A percentile compares a stretch with the other conserved stretches of the same genome.
Conservation (phyloP, 2,113 vertebrate species). For the Spea bombifrons region DNA sequence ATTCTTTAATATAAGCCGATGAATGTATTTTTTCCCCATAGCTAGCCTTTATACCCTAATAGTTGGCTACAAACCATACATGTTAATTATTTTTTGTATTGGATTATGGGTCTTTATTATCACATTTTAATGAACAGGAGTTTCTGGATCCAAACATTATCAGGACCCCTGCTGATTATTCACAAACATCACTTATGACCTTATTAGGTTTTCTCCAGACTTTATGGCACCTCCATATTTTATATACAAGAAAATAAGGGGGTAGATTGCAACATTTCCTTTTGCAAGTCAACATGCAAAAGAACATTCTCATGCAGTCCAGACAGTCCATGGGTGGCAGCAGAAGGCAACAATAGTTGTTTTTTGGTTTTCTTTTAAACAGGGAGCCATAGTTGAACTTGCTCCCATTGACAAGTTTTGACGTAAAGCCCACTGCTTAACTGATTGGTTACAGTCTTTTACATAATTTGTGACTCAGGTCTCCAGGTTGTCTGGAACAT, state of each 20-base stretch:
- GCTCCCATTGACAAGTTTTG: neutral
- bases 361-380: neutral
- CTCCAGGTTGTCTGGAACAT: neutral
- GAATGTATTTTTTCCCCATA: too few species aligned
- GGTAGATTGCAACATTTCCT: neutral
- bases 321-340: neutral
- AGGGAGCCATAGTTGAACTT: neutral
- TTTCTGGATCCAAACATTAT: neutral
- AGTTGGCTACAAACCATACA: too few species aligned
- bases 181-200: neutral
- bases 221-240: neutral
- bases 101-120: too few species aligned
- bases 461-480: neutral
- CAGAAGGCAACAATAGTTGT: too few species aligned
- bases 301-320: neutral
- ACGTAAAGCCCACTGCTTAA: neutral
- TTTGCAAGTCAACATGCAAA: neutral
- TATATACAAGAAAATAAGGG: neutral
- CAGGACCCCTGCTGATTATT: neutral
- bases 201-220: neutral
- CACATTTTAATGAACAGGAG: too few species aligned
- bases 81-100: too few species aligned
- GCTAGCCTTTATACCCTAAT: too few species aligned
- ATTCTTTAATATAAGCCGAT: too few species aligned
- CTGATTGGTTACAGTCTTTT: neutral